Evolutionary conservation across 2,113 vertebrate species (phyloP), one percentile per base, ranked within the genome.

Genomic region (Takifugu bimaculatus): DNA sequence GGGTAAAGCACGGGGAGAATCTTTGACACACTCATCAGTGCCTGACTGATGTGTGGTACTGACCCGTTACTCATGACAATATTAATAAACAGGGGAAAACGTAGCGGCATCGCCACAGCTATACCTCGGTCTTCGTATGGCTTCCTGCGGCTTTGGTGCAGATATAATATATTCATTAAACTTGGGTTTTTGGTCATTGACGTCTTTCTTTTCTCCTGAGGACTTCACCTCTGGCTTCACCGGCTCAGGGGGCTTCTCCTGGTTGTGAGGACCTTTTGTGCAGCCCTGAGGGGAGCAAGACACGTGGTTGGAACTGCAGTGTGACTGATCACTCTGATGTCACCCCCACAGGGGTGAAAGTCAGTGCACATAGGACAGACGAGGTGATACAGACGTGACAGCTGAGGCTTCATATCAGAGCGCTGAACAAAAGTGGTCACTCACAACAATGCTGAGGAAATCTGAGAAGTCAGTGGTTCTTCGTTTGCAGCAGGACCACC

Each of bases 381-480:
- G 11, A 58, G 28, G 74, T 67, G 76, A 70, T 45, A 5, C 57
- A 54, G 50, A 35, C 28, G 42, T 14, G 48, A 47, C 53, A 39
- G 5, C 3, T 13, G 20, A 63, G 62, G 65, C 54, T 13, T 49
- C 5, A 51, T 42, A 50, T 50, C 61, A 77, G 13, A 35, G 29
- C 64, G 57, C 49, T 29, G 63, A 65, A 74, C 4, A 25, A 29
- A 50, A 53, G 26, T 12, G 35, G 60, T 52, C 56, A 93, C 95
- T 88, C 90, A 98, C 97, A 83, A 14, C 93, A 78, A 99, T 98
- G 84, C 93, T 94, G 73, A 99, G 91, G 78, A 99, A 99, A 85
- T 98, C 97, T 20, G 96, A 96, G 75, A 99, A 99, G 80, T 98
- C 97, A 0, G 95, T 98, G 26, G 97, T 99, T 86, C 96, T 93